Percentiles rank a stretch among this genome's conserved stretches.
Evolutionary conservation across 1,140 invertebrate species (phyloP).

Genomic region (Hylaeus anthracinus): DNA sequence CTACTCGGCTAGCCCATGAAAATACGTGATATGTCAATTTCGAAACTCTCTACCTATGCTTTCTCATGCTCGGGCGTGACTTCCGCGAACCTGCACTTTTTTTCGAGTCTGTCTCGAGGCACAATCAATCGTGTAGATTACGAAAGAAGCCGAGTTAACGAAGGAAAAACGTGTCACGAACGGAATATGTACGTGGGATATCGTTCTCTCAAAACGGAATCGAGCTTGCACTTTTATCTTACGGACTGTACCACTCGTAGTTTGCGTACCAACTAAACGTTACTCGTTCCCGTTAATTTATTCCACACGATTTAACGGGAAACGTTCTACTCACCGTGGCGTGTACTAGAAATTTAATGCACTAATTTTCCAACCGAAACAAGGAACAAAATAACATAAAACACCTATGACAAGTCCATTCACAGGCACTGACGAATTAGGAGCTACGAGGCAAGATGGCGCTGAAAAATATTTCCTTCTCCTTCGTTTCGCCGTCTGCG

Average conservation of each 20-base stretch:
- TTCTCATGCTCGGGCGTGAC: constrained; percentile 33
- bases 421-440: constrained; percentile 75
- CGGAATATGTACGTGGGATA: not conserved
- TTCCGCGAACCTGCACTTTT: constrained; percentile 6
- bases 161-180: not conserved
- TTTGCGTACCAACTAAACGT: not conserved
- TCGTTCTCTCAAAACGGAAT: not conserved
- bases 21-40: constrained; percentile 57
- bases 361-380: constrained; percentile 60
- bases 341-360: constrained; percentile 68
- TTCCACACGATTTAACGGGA: not conserved
- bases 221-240: constrained; percentile 22
- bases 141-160: not conserved
- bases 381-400: constrained; percentile 68
- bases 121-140: not conserved
- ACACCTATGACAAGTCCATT: constrained; percentile 77
- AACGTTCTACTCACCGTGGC: constrained; percentile 63
- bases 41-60: constrained; percentile 31
- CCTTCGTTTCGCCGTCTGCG: not conserved
- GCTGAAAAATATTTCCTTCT: constrained; percentile 59
- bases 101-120: not conserved
- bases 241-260: constrained; percentile 13
- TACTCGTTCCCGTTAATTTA: not conserved
- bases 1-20: constrained; percentile 26
- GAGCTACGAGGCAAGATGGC: constrained; percentile 70